phyloP scores from a whole-genome alignment of 2,888 invertebrate genomes.

The Trissonchulus latispiculum region DNA sequence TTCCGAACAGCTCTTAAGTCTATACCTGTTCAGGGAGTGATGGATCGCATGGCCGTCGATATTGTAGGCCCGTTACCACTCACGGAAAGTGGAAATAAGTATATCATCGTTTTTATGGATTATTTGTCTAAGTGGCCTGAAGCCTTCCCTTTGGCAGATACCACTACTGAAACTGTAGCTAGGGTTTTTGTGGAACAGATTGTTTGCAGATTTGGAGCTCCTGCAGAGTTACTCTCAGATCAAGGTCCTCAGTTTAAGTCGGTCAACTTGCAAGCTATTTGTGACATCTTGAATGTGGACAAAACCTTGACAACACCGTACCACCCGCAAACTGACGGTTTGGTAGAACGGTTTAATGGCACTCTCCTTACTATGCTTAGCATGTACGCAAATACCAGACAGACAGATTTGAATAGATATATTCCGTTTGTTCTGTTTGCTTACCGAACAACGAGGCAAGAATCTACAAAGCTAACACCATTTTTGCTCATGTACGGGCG shows the following conservation, averaged over 20 bases:
- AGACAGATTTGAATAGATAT: constrained; percentile 15
- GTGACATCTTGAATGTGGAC: constrained; percentile 21
- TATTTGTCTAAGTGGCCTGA: constrained; percentile 27
- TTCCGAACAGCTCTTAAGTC: constrained; percentile 18
- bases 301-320: constrained; percentile 24
- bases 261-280: constrained; percentile 22
- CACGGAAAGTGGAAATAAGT: constrained; percentile 25
- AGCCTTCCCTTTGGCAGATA: constrained; percentile 34
- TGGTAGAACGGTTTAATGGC: constrained; percentile 30
- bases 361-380: constrained; percentile 27
- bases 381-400: constrained; percentile 29
- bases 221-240: constrained; percentile 27
- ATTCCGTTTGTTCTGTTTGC: constrained; percentile 4
- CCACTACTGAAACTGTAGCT: constrained; percentile 34
- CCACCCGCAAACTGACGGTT: constrained; percentile 27
- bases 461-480: background rate
- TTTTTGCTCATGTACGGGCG: background rate
- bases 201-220: constrained; percentile 25
- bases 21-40: constrained; percentile 24
- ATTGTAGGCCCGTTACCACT: constrained; percentile 30
- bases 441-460: background rate
- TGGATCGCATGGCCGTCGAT: constrained; percentile 30
- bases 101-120: constrained; percentile 27
- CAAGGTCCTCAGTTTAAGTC: constrained; percentile 27
- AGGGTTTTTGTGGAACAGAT: constrained; percentile 26